Base-by-base conservation (phyloP, 2,888 invertebrate species). In the Orchesella flavescens region DNA sequence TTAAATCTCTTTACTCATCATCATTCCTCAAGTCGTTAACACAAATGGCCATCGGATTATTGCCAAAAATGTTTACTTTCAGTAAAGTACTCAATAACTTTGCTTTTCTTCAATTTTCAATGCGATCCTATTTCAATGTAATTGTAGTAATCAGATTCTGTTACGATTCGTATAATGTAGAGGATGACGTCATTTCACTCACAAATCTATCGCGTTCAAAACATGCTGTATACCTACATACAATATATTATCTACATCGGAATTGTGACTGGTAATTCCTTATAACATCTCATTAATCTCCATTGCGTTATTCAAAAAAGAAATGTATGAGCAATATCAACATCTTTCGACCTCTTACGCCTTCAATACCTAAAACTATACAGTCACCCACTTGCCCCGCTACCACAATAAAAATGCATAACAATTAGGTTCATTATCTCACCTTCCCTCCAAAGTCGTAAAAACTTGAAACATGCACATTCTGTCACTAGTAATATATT, bases 381-480 rank as follows among this genome's bases (percentile, higher is more conserved):
- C 49, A 12, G n/a, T 15, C n/a, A 10, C 49, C n/a, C 15, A 15
- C 2, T 49, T 49, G 24, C 53, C 59, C 43, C 57, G 13, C 72
- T 49, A 49, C n/a, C 12, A 49, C 49, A 49, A 49, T 49, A 34
- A 34, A 46, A 57, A 72, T n/a, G n/a, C n/a, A n/a, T 43, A 65
- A 34, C 34, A 72, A 57, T 57, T 57, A 61, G 73, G 61, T 61
- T 73, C 61, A 73, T 73, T 73, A 72, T 34, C 57, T 72, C 44
- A 44, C 72, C 72, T 59, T 72, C 24, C 15, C n/a, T 34, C 24
- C 24, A 34, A 17, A 13, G 34, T 69, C 68, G 55, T 69, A 69
- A 55, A 55, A 72, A 57, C 17, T 43, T 72, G 71, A 72, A 68
- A 68, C 49, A 68, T 49, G 68, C 53, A 49, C 1, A 66, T n/a